Percentiles rank a stretch among this genome's conserved stretches.
Conservation (phyloP, 2,888 invertebrate genomes). For the Aromia moschata region DNA sequence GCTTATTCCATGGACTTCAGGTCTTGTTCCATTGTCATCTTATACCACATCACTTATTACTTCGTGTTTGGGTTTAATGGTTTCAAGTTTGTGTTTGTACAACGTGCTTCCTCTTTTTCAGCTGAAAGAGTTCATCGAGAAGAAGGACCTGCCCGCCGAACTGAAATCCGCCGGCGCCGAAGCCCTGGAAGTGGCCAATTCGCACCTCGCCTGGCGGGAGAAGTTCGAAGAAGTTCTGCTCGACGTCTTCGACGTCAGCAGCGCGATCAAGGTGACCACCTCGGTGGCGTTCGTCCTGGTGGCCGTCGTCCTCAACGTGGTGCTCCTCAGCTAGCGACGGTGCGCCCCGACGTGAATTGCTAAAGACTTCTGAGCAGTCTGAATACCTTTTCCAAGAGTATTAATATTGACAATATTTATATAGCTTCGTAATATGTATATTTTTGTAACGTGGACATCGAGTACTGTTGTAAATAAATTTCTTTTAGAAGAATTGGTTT, state of each 20-base stretch:
- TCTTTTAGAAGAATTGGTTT: too few species aligned
- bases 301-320: neutral
- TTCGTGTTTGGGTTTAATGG: too few species aligned
- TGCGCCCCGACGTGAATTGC: too few species aligned
- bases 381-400: neutral
- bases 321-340: neutral
- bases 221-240: slow-evolving; percentile 22
- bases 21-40: too few species aligned
- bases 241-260: slow-evolving; percentile 15
- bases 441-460: too few species aligned
- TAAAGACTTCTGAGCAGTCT: neutral
- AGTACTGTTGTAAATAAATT: too few species aligned
- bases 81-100: too few species aligned
- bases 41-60: too few species aligned
- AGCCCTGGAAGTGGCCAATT: slow-evolving; percentile 25
- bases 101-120: slow-evolving; percentile 28
- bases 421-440: neutral
- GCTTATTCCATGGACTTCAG: too few species aligned
- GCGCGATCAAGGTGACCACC: neutral
- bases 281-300: neutral
- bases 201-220: slow-evolving; percentile 32
- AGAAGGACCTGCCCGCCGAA: slow-evolving; percentile 13
- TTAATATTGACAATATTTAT: neutral
- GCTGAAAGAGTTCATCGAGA: slow-evolving; percentile 30
- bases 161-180: slow-evolving; percentile 10